Evolutionary conservation across 23 tunicate genomes (phyloP).

Genomic region (Diplosoma virens): DNA sequence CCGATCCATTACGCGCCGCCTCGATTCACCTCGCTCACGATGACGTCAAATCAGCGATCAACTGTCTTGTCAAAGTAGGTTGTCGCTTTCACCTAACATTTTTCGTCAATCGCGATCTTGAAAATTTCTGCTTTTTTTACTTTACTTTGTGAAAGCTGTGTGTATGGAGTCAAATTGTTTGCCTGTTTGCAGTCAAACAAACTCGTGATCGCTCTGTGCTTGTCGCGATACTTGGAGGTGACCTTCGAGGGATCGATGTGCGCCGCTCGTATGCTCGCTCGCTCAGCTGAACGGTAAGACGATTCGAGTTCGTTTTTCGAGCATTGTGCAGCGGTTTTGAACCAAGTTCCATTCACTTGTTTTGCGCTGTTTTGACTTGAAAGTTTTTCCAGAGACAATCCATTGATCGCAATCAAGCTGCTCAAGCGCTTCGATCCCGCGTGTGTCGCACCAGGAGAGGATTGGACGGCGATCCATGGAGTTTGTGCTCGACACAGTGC

Average conservation of each 20-base stretch:
- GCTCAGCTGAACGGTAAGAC: conserved; percentile 49
- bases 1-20: conserved; percentile 68
- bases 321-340: too few species aligned
- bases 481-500: conserved; percentile 57
- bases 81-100: too few species aligned
- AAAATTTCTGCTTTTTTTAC: too few species aligned
- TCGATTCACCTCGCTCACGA: conserved; percentile 45
- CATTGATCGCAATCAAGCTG: conserved; percentile 53
- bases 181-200: conserved; percentile 62
- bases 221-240: conserved; percentile 38
- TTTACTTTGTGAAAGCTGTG: too few species aligned
- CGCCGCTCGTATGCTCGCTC: conserved; percentile 45
- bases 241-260: not conserved
- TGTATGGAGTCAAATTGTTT: not conserved
- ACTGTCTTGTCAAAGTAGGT: conserved; percentile 40
- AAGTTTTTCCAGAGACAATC: conserved; percentile 7
- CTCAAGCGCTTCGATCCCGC: conserved; percentile 25
- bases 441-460: not conserved
- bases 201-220: conserved; percentile 53
- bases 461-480: conserved; percentile 59
- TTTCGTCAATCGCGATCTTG: too few species aligned
- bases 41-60: conserved; percentile 48
- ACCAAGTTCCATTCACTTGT: too few species aligned
- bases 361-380: not conserved
- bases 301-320: not conserved